Percentiles rank a stretch among this genome's conserved stretches.
Evolutionary conservation across 2,113 vertebrate species (phyloP).

Genomic region (Nesoenas mayeri): DNA sequence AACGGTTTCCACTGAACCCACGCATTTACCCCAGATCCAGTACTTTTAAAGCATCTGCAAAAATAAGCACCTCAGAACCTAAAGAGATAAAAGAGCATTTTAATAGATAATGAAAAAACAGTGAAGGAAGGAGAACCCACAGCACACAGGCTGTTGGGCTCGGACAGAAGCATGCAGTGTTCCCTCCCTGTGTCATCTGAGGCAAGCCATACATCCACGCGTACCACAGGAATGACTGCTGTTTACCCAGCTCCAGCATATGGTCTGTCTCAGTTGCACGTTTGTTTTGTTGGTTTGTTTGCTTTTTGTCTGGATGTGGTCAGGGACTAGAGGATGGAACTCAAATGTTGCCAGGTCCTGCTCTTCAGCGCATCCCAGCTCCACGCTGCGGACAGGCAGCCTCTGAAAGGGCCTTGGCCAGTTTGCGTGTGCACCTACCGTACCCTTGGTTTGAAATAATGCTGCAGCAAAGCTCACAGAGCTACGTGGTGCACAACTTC

Average conservation of each 20-base stretch:
- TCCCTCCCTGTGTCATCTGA: not conserved
- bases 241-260: not conserved
- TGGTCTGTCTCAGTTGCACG: not conserved
- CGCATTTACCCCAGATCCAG: not conserved
- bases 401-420: not conserved
- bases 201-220: not conserved
- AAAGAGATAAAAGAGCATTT: not conserved
- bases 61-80: not conserved
- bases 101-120: not conserved
- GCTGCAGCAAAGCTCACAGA: not conserved
- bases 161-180: not conserved
- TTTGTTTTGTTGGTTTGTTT: constrained; percentile 45
- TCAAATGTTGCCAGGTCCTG: not conserved
- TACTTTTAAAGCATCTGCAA: not conserved
- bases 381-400: not conserved
- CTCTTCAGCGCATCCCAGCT: not conserved
- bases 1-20: not conserved
- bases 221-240: not conserved
- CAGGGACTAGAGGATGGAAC: not conserved
- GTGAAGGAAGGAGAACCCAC: not conserved
- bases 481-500: not conserved
- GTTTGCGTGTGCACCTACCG: not conserved
- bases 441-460: not conserved
- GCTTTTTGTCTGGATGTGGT: constrained; percentile 55
- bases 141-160: not conserved